Conservation (phyloP, 2,113 vertebrate genomes). For the Nothocercus nigrocapillus region DNA sequence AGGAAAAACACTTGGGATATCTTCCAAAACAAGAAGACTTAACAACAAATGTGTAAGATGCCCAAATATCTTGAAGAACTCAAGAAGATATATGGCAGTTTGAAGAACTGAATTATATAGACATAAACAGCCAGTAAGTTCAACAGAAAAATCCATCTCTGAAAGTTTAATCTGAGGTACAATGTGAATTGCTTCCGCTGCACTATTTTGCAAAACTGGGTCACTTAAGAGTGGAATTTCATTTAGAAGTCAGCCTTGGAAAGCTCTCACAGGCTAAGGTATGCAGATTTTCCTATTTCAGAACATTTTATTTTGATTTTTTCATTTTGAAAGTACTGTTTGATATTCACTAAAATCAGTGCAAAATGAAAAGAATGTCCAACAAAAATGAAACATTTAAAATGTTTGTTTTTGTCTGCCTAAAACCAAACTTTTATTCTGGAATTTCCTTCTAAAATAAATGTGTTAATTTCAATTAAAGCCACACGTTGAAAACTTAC, state of each 20-base stretch:
- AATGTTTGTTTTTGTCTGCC: background rate
- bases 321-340: background rate
- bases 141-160: background rate
- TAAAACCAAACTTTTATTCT: background rate
- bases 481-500: background rate
- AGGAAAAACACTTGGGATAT: background rate
- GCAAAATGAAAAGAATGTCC: background rate
- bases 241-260: background rate
- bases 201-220: background rate
- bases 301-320: background rate
- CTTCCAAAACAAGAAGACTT: background rate
- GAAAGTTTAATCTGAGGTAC: background rate
- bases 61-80: background rate
- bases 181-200: background rate
- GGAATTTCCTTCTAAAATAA: background rate
- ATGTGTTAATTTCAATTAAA: background rate
- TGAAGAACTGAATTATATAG: background rate
- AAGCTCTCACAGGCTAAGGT: fast-evolving
- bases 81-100: background rate
- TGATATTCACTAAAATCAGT: background rate
- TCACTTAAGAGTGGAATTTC: background rate
- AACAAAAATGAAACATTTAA: background rate
- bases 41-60: background rate
- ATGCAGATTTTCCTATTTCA: background rate
- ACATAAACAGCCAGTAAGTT: background rate